Percentiles rank a stretch among this genome's conserved stretches.
Conservation (phyloP, 1,140 invertebrate species). For the Philaenus spumarius region DNA sequence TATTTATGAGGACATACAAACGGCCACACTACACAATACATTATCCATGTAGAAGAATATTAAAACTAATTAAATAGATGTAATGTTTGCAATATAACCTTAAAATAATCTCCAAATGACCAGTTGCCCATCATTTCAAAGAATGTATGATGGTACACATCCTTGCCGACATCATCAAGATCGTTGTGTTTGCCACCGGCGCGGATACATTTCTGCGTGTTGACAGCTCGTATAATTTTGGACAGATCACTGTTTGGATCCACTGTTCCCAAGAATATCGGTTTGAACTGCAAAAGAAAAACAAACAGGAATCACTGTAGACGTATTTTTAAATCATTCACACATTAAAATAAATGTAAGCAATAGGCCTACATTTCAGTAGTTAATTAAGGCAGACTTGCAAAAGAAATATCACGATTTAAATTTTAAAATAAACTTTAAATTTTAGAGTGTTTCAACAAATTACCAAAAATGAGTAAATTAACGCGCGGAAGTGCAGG, state of each 20-base stretch:
- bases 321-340: neutral
- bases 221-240: slow-evolving; percentile 74
- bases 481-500: too few relatives aligned
- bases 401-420: too few relatives aligned
- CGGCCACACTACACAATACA: too few relatives aligned
- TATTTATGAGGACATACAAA: too few relatives aligned
- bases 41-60: too few relatives aligned
- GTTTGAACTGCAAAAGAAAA: slow-evolving; percentile 73
- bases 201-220: slow-evolving; percentile 98
- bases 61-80: neutral
- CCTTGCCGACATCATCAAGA: slow-evolving; percentile 98
- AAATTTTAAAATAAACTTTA: too few relatives aligned
- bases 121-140: slow-evolving; percentile 99
- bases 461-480: too few relatives aligned
- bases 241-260: slow-evolving; percentile 96
- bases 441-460: too few relatives aligned
- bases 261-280: slow-evolving; percentile 91
- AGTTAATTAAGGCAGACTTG: too few relatives aligned
- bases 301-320: neutral
- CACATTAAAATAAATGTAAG: neutral
- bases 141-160: slow-evolving; percentile 99
- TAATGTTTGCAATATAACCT: slow-evolving; percentile 47
- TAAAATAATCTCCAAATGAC: slow-evolving; percentile 99
- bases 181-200: slow-evolving; percentile 99
- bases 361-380: too few relatives aligned